These are phyloP conservation scores for Drosophila auraria DNA, from an alignment of 1,140 invertebrate species.

Conservation along the genomic window DNA sequence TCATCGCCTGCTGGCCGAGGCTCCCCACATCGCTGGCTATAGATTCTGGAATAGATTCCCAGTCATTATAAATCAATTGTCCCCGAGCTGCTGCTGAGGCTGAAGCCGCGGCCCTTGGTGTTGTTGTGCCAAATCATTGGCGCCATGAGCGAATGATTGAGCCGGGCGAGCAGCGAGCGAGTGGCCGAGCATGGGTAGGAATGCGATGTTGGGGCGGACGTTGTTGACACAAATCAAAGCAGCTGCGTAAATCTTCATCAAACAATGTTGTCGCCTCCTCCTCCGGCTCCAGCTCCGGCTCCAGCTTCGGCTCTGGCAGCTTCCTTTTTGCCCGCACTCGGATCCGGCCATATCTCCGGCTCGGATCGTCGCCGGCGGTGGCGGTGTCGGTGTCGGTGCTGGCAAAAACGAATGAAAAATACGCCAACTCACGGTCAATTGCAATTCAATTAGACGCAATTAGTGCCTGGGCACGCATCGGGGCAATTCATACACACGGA, in stretches of 20 bases:
- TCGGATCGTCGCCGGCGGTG: slow-evolving; percentile 28
- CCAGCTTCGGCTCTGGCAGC: not conserved
- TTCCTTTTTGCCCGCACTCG: slow-evolving; percentile 14
- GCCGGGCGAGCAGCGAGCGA: slow-evolving; percentile 23
- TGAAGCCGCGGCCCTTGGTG: slow-evolving; percentile 8
- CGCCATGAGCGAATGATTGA: slow-evolving; percentile 62
- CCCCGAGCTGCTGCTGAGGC: slow-evolving; percentile 10
- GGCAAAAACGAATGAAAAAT: slow-evolving; percentile 73
- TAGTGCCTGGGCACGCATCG: slow-evolving; percentile 75
- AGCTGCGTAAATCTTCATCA: slow-evolving; percentile 81
- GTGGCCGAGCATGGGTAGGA: slow-evolving; percentile 30
- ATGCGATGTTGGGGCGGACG: slow-evolving; percentile 34
- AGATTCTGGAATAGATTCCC: slow-evolving; percentile 28
- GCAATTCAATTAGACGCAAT: slow-evolving; percentile 83
- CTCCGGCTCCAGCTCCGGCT: not conserved
- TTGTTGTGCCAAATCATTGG: slow-evolving; percentile 59
- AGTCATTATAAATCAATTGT: slow-evolving; percentile 66
- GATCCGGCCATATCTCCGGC: slow-evolving; percentile 32
- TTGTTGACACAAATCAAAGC: slow-evolving; percentile 81
- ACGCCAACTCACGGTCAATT: slow-evolving; percentile 82
- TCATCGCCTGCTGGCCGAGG: slow-evolving; percentile 12
- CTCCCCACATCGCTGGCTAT: slow-evolving; percentile 9
- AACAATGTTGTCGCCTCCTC: slow-evolving; percentile 37
- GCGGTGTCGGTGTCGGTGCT: slow-evolving; percentile 27
- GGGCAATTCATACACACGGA: slow-evolving; percentile 38